A percentile compares a stretch with the other conserved stretches of the same genome.
phyloP scores from a whole-genome alignment of 1,140 invertebrate genomes.

The Magallana angulata region DNA sequence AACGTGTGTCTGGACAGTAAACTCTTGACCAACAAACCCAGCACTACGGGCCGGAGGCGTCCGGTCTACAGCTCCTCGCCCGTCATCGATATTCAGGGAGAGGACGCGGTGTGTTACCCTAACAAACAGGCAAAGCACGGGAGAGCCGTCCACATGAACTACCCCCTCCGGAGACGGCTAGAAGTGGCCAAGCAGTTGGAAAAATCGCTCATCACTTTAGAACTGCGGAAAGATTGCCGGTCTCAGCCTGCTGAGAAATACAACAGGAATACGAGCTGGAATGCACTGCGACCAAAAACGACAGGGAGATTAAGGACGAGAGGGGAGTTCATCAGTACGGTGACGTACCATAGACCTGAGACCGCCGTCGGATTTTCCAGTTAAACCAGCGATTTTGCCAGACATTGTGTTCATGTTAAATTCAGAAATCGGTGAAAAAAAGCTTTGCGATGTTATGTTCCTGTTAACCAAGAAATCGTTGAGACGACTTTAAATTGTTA shows the following conservation, averaged over 20 bases:
- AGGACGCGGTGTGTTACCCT: conserved; percentile 55
- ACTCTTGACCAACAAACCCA: conserved; percentile 50
- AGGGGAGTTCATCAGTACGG: background rate
- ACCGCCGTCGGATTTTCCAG: background rate
- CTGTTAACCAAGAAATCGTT: background rate
- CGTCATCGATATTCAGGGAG: conserved; percentile 50
- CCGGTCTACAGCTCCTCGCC: background rate
- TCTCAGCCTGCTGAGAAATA: conserved; percentile 5
- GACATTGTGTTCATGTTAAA: background rate
- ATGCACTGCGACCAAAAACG: conserved; percentile 2
- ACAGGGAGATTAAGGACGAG: background rate
- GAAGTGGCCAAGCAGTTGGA: conserved; percentile 48
- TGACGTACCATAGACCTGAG: background rate
- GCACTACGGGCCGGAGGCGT: conserved; percentile 42
- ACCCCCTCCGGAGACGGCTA: conserved; percentile 38
- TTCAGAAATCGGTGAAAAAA: background rate
- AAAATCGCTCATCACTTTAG: conserved; percentile 39
- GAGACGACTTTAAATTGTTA: no score
- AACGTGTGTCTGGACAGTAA: conserved; percentile 49
- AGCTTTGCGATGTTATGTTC: background rate
- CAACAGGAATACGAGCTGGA: background rate
- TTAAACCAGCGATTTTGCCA: background rate
- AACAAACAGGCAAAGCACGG: conserved; percentile 54
- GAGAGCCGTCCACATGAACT: conserved; percentile 45
- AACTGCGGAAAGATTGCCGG: conserved; percentile 32